A percentile compares a stretch with the other conserved stretches of the same genome.
phyloP scores from a whole-genome alignment of 2,113 vertebrate genomes.

The Lophura nycthemera region DNA sequence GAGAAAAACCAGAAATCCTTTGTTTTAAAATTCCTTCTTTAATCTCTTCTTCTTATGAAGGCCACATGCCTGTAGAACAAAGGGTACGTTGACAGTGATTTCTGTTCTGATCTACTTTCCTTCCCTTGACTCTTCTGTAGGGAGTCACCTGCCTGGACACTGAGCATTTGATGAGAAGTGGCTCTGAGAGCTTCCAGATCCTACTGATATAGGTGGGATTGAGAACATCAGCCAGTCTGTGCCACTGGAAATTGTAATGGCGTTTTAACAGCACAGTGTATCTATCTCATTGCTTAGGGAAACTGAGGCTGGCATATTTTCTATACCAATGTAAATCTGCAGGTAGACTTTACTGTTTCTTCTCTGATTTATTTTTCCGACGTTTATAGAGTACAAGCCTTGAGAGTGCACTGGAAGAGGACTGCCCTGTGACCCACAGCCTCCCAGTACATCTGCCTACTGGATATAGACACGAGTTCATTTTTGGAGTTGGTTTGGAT shows the following conservation, averaged over 20 bases:
- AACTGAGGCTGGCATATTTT: not conserved
- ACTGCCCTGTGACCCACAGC: not conserved
- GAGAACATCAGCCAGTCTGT: no score
- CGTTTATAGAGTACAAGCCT: not conserved
- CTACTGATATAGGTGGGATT: not conserved
- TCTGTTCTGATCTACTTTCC: not conserved
- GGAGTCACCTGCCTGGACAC: not conserved
- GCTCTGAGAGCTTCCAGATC: not conserved
- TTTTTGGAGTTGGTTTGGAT: not conserved
- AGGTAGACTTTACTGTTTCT: not conserved
- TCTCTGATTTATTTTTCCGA: not conserved
- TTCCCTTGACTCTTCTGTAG: not conserved
- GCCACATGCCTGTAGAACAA: not conserved
- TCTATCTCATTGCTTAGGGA: not conserved
- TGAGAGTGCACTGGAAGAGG: not conserved
- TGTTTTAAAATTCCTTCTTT: constrained; percentile 58
- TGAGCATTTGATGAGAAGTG: not conserved
- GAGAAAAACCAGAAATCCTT: not conserved
- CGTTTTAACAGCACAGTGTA: not conserved
- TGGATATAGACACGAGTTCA: not conserved
- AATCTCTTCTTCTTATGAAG: not conserved
- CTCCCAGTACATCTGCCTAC: not conserved
- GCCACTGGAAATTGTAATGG: not conserved
- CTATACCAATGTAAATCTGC: not conserved
- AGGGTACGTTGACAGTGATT: not conserved